Conservation (phyloP, 2,888 invertebrate species). For the Elegia similella region DNA sequence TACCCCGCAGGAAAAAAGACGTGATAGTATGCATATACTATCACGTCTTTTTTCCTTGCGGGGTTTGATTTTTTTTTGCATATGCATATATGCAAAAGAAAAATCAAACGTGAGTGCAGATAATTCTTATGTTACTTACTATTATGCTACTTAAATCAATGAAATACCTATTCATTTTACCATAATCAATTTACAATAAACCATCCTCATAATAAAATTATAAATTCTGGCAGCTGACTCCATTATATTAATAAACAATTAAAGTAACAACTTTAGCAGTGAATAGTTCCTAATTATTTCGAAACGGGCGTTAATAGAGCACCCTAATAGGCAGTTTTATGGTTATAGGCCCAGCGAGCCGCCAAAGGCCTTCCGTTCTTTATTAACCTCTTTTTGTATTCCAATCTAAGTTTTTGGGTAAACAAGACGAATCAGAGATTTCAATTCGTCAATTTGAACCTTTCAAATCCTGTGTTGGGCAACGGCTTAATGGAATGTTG, state of each 20-base stretch:
- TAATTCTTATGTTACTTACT: too few relatives aligned
- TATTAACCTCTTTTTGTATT: constrained; percentile 65
- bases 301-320: constrained; percentile 79
- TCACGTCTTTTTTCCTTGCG: too few relatives aligned
- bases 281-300: constrained; percentile 78
- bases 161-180: not conserved
- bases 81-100: too few relatives aligned
- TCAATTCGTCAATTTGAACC: constrained; percentile 53
- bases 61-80: too few relatives aligned
- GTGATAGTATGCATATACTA: too few relatives aligned
- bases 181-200: constrained; percentile 4
- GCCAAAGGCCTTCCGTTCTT: constrained; percentile 74
- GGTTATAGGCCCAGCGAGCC: constrained; percentile 67
- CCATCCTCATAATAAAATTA: constrained; percentile 3
- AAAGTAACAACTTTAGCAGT: constrained; percentile 53
- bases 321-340: constrained; percentile 73
- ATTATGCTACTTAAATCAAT: not conserved
- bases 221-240: constrained; percentile 12
- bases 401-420: constrained; percentile 69
- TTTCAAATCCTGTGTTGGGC: constrained; percentile 33
- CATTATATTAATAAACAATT: constrained; percentile 53
- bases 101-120: too few relatives aligned
- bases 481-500: constrained; percentile 21
- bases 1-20: too few relatives aligned
- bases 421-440: constrained; percentile 51